phyloP scores from a whole-genome alignment of 2,113 vertebrate genomes.

The Clinocottus analis region DNA sequence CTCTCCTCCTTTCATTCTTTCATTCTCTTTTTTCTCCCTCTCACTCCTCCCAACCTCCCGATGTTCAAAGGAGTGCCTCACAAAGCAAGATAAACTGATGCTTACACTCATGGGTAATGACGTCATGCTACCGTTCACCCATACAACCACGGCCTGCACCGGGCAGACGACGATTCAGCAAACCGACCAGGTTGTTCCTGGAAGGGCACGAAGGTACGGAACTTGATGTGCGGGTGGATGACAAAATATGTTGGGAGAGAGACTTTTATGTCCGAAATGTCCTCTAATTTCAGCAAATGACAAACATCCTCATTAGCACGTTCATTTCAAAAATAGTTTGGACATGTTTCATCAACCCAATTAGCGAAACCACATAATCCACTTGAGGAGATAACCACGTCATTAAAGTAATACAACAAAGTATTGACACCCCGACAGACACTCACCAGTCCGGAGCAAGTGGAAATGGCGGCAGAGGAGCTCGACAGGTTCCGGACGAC shows the following conservation, averaged over 20 bases:
- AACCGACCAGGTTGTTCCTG: conserved; percentile 14
- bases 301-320: conserved; percentile 11
- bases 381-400: conserved; percentile 2
- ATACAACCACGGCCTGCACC: conserved; percentile 18
- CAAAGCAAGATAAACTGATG: conserved; percentile 43
- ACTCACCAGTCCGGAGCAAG: conserved; percentile 95
- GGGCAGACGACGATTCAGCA: conserved; percentile 19
- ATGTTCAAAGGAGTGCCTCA: conserved; percentile 31
- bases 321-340: conserved; percentile 10
- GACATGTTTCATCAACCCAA: conserved; percentile 38
- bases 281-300: conserved; percentile 5
- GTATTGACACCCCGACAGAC: conserved; percentile 2
- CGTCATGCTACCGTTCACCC: conserved; percentile 38
- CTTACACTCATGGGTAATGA: conserved; percentile 47
- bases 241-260: background rate
- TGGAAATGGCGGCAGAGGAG: conserved; percentile 93
- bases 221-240: conserved; percentile 23
- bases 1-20: conserved; percentile 16
- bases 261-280: conserved; percentile 12
- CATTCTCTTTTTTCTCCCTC: background rate
- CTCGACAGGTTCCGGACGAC: conserved; percentile 90
- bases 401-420: background rate
- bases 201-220: background rate
- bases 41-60: conserved; percentile 36
- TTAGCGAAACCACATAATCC: conserved; percentile 13